Evolutionary conservation across 2,888 invertebrate species (phyloP), one percentile per base, ranked within the genome.

Genomic region (Nycteola revayana): DNA sequence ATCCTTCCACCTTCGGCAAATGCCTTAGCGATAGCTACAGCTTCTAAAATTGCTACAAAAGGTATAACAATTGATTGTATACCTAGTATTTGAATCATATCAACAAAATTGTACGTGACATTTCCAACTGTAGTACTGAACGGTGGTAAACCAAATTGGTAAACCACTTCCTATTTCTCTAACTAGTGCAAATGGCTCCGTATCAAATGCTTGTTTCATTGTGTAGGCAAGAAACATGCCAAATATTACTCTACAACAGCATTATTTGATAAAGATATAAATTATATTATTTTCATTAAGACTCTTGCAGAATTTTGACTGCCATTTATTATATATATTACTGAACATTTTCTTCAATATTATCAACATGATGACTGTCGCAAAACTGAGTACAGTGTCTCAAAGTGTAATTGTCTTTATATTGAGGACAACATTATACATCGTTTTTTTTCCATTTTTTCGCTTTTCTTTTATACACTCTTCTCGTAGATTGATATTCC

Each of bases 1-100:
- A 98, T 87, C 7, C 92, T 90, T 63, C 92, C 92, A 3, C 95
- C 95, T 60, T 92, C 93, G 0, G 95, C 94, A 65, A 95, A 95
- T 2, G 94, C 92, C 74, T 94, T 94, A 0, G 93, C 92, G 36
- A 95, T 93, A 0, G 94, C 94, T 4, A 95, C 90, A 45, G 91
- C 90, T 75, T 95, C 94, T 40, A 95, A 69, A 49, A 94, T 90
- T 1, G 93, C 91, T 7, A 95, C 91, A 23, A 95, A 65, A 0
- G 94, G 94, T 49, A 94, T 76, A 10, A 93, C 91, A 2, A 91
- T 69, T 2, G 92, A 66, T 26, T 91, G 90, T n/a, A 90, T 85
- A 21, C 93, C 93, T 23, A 93, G 78, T 29, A 89, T 82, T 40
- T 89, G 67, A 0, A 92, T 33, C 91, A 95, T 93, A 10, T 93